Conservation (phyloP, 2,113 vertebrate genomes). For the Thamnaconus septentrionalis region DNA sequence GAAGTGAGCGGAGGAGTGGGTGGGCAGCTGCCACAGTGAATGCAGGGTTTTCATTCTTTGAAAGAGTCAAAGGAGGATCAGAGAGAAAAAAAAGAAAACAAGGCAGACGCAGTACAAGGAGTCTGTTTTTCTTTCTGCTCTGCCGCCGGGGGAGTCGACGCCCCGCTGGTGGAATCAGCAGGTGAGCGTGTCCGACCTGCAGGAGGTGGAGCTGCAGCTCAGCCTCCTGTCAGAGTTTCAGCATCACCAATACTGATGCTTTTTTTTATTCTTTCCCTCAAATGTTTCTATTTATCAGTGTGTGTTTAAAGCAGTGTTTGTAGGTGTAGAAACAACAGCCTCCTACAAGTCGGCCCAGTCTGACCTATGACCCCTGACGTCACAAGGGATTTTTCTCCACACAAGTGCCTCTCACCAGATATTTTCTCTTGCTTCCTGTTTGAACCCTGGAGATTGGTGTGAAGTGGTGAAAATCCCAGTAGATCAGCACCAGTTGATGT, state of each 20-base stretch:
- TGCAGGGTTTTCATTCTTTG: conserved; percentile 24
- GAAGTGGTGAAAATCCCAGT: too few species aligned
- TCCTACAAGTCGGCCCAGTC: too few species aligned
- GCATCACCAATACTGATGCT: neutral
- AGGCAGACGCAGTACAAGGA: conserved; percentile 12
- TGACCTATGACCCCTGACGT: too few species aligned
- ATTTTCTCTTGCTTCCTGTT: too few species aligned
- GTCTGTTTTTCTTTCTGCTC: conserved; percentile 22
- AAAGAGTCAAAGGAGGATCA: conserved; percentile 26
- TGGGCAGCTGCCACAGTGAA: conserved; percentile 37
- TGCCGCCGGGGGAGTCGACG: conserved; percentile 13
- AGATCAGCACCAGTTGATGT: too few species aligned
- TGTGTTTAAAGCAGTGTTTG: too few species aligned
- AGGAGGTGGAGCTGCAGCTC: neutral
- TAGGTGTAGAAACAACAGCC: too few species aligned
- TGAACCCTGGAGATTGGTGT: too few species aligned
- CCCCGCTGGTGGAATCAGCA: conserved; percentile 12
- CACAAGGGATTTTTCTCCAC: too few species aligned
- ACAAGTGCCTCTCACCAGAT: too few species aligned
- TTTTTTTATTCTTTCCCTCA: too few species aligned
- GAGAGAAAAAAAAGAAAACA: conserved; percentile 23
- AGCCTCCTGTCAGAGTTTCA: neutral
- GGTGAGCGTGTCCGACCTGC: neutral
- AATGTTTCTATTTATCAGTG: too few species aligned
- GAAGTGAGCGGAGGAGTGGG: conserved; percentile 9